Base-by-base conservation (phyloP, 2,113 vertebrate species). In the Thomomys bottae region DNA sequence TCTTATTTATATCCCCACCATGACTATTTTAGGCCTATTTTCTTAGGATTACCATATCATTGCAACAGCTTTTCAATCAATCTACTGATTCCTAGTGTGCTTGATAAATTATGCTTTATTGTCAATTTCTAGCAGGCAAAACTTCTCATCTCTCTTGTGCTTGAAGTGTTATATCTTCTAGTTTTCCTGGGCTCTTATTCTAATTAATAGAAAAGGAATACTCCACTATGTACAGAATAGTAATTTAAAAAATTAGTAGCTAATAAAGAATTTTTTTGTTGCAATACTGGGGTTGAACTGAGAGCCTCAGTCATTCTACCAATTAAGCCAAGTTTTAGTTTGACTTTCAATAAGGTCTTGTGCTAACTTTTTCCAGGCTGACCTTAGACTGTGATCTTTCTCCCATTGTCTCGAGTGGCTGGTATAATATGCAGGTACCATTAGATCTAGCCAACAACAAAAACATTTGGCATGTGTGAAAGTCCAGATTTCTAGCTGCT, bases 121-220 rank as follows among this genome's bases (percentile, higher is more conserved):
- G 45, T 49, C 45, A 49, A 49, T 49, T 68, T 73, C 59, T 72
- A n/a, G n/a, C n/a, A 87, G 71, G 54, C 42, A 82, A 86, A 94
- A 78, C 42, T 57, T 5, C 23, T 61, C 54, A 40, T 61, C 23
- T 30, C 26, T 72, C 36, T 73, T 63, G 61, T 12, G 21, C 36
- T 87, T 79, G 57, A 82, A 92, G 83, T 78, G 67, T 64, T 76
- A 30, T 45, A 66, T 82, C 45, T 49, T 49, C 45, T 12, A 49
- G 45, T 49, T 11, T 20, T 64, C 30, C 59, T 36, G 28, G 28
- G 3, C 10, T 8, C 32, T 68, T 84, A 63, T 57, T 87, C 32
- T 54, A 24, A 26, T 32, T 79, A 26, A 26, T n/a, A 49, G 28
- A 84, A 54, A 72, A 66, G 26, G 59, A 11, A 12, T 38, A 0